Conservation (phyloP, 2,888 invertebrate species). For the Phyllotreta cruciferae region DNA sequence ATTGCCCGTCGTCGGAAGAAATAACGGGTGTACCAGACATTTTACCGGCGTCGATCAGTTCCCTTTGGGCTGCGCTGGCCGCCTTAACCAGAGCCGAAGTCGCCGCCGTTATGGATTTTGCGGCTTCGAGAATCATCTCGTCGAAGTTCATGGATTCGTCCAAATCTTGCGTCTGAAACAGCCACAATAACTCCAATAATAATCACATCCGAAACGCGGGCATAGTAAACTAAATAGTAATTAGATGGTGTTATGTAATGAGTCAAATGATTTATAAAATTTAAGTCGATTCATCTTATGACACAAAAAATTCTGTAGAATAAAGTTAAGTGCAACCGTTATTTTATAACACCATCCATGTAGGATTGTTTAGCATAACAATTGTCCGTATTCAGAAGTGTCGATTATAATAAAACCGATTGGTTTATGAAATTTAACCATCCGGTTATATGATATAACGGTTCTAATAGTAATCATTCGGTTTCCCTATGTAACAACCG, state of each 20-base stretch:
- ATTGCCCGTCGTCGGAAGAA: slow-evolving; percentile 94
- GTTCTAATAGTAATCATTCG: too few relatives aligned
- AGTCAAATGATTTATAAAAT: background rate
- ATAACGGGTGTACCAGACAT: slow-evolving; percentile 79
- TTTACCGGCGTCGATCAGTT: slow-evolving; percentile 91
- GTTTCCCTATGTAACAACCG: too few relatives aligned
- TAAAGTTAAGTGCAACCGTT: background rate
- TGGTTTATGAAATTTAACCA: too few relatives aligned
- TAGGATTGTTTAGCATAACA: too few relatives aligned
- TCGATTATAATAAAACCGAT: too few relatives aligned
- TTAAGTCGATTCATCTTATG: slow-evolving; percentile 32
- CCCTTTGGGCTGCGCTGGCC: slow-evolving; percentile 95
- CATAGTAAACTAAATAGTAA: background rate
- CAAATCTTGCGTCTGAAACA: slow-evolving; percentile 70
- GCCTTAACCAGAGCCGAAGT: slow-evolving; percentile 96
- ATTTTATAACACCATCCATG: too few relatives aligned
- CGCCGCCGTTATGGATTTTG: slow-evolving; percentile 96
- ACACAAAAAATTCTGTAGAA: too few relatives aligned
- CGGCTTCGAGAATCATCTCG: slow-evolving; percentile 98
- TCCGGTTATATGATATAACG: too few relatives aligned
- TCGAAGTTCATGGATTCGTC: slow-evolving; percentile 97
- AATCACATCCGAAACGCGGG: too few relatives aligned
- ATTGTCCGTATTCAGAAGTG: too few relatives aligned
- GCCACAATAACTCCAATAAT: too few relatives aligned
- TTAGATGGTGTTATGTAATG: background rate